phyloP scores from a whole-genome alignment of 1,140 invertebrate genomes.

The Trichomalopsis sarcophagae region DNA sequence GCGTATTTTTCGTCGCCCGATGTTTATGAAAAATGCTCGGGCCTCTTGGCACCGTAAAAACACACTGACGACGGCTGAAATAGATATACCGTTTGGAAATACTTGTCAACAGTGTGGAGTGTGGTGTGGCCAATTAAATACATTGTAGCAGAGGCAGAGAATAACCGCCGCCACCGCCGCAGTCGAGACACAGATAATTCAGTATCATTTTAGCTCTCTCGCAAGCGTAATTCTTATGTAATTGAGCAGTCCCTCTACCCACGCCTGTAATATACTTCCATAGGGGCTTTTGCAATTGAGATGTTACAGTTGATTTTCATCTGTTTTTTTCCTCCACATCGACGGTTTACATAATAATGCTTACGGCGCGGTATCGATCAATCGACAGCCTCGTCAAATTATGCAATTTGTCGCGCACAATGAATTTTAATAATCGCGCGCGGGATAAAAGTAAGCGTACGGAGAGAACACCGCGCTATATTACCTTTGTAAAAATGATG shows the following conservation, averaged over 20 bases:
- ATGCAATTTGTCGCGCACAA: slow-evolving; percentile 9
- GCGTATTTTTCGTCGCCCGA: no score
- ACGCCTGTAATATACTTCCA: neutral
- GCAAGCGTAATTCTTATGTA: neutral
- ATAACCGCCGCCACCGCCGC: no score
- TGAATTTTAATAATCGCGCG: slow-evolving; percentile 30
- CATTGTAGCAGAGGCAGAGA: neutral
- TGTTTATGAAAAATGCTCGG: neutral
- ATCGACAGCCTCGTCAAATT: neutral
- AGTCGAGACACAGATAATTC: neutral
- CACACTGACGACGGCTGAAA: neutral
- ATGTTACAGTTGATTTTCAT: slow-evolving; percentile 15
- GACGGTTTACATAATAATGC: slow-evolving; percentile 27
- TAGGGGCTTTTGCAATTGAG: slow-evolving; percentile 10
- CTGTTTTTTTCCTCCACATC: neutral
- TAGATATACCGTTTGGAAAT: slow-evolving; percentile 27
- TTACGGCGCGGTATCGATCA: neutral
- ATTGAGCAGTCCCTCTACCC: neutral
- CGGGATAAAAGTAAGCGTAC: neutral
- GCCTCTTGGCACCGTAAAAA: neutral
- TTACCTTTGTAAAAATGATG: neutral
- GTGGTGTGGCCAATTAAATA: slow-evolving; percentile 13
- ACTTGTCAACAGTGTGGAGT: neutral
- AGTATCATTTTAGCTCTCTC: neutral
- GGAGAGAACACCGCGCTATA: neutral